Base-by-base conservation (phyloP, 1,140 invertebrate species). In the Caenorhabditis brenneri region DNA sequence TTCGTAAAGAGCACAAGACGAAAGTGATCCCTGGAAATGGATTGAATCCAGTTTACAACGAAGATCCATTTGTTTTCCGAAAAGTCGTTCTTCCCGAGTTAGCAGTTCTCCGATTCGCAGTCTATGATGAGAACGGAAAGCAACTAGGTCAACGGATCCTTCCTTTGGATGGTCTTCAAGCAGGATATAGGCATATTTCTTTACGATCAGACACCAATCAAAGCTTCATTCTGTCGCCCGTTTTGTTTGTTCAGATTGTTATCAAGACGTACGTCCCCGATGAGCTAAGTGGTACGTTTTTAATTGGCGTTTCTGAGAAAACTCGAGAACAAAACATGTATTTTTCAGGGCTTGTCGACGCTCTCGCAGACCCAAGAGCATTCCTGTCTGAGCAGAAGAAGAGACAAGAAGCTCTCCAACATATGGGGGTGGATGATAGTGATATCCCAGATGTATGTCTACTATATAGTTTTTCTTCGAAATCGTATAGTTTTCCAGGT, bases 251-350 rank as follows among this genome's bases (percentile, higher is more conserved):
- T 91, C 96, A 98, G 91, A 97, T 99, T 89, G 96, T 98, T 92
- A 94, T 99, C 53, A 99, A 99, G 93, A 99, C 99, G 87, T 99
- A 99, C 92, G 97, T 99, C 83, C 98, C 98, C 79, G 97, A 99
- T 93, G 97, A 97, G 81, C 95, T 99, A 91, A 96, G 97, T 94
- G 84, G 82, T 83, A 39, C 53, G 82, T 82, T 15, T 51, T 80
- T 16, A 80, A 80, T n/a, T n/a, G 22, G 15, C 16, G 29, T 22
- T 10, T 12, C 19, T 15, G 22, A n/a, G 46, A 78, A 78, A n/a
- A n/a, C n/a, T n/a, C n/a, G n/a, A n/a, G n/a, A n/a, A n/a, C n/a
- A 1, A 29, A 58, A 55, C 0, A 78, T n/a, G 1, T 33, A 80
- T 82, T 36, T 36, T 33, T 16, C 65, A 83, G 90, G 95, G 91